Evolutionary conservation across 2,113 vertebrate genomes (phyloP), one percentile per base, ranked within the genome.

Genomic region (Carassius gibelio): DNA sequence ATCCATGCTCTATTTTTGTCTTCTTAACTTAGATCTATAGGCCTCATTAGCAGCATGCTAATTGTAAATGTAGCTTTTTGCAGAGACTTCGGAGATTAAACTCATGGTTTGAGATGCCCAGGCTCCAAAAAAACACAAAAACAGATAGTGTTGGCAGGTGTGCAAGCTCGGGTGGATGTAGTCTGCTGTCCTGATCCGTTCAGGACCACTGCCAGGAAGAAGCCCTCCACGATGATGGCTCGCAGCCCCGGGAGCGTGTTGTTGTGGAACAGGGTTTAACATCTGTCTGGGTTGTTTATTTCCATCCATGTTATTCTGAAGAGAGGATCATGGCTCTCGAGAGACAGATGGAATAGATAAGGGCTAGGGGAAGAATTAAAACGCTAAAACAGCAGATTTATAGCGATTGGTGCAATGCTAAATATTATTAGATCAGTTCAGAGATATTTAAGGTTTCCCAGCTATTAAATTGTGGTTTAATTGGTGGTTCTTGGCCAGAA

Each of bases 231-330:
- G 78, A 81, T 26, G 78, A 23, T 8, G 36, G 38, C 61, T 45
- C 78, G 7, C 38, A 48, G 59, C 59, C 38, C 59, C 2, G 36
- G n/a, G 38, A 66, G n/a, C 38, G 59, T 45, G 78, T 19, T 66
- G 59, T 81, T 81, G 59, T 66, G 78, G 78, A 81, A 81, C 78
- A 66, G 78, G 61, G 78, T 81, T 81, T 64, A 81, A 81, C 78
- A 64, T 81, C 78, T 81, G 78, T 81, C 59, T 64, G 59, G 38
- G 59, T 19, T 81, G 59, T 81, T 81, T 81, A 64, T 66, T 64
- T 81, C n/a, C n/a, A 48, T 26, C 59, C 38, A 0, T 64, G 77
- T 80, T 80, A 59, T 64, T 80, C 59, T 80, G 59, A 64, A 48
- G 14, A 81, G 38, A 81, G 1, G 38, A 48, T 66, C 59, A 19